A percentile compares a stretch with the other conserved stretches of the same genome.
Conservation (phyloP, 30 jellyfish, hydroid and myxozoan species). For the Hydractinia echinata region DNA sequence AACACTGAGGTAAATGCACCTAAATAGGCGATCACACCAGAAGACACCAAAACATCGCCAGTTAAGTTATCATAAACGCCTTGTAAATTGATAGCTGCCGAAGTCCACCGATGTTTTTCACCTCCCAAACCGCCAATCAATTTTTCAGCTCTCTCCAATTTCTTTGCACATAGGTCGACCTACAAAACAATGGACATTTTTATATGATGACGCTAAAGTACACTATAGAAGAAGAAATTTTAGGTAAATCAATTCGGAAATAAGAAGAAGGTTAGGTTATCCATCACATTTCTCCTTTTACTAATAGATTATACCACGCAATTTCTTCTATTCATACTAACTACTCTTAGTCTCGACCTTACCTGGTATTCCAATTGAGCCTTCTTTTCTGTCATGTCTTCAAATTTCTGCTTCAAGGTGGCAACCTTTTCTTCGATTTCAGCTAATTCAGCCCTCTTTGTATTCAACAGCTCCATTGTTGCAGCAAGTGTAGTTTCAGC, state of each 20-base stretch:
- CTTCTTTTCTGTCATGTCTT: constrained; percentile 87
- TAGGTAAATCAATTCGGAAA: too few species aligned
- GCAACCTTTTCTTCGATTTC: constrained; percentile 92
- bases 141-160: constrained; percentile 90
- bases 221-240: neutral
- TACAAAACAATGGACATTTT: neutral
- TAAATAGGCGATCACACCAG: constrained; percentile 93
- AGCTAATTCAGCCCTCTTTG: constrained; percentile 74
- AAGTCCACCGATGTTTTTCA: constrained; percentile 87
- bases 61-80: constrained; percentile 68
- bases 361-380: constrained; percentile 84
- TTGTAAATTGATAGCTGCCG: constrained; percentile 81
- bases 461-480: constrained; percentile 57
- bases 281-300: too few species aligned
- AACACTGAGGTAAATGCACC: constrained; percentile 95
- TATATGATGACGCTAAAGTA: neutral
- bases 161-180: constrained; percentile 96
- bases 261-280: too few species aligned
- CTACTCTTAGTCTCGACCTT: too few species aligned
- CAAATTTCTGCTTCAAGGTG: constrained; percentile 63
- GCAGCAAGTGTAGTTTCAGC: constrained; percentile 73
- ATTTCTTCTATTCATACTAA: too few species aligned
- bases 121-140: constrained; percentile 98
- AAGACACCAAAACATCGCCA: constrained; percentile 89
- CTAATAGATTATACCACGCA: too few species aligned